phyloP scores from a whole-genome alignment of 2,888 invertebrate genomes.

The Globia sparganii region DNA sequence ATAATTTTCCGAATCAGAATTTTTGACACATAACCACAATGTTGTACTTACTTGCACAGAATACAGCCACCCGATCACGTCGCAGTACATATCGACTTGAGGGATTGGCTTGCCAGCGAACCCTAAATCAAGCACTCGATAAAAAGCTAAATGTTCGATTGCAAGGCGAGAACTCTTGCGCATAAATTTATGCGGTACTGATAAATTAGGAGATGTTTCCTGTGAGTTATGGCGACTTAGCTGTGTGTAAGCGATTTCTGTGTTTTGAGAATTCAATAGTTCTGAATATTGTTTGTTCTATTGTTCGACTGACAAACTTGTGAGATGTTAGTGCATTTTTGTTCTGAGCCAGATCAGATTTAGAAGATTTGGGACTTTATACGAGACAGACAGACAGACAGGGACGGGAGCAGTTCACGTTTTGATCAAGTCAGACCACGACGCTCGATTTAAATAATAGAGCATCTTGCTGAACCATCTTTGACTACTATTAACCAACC shows the following conservation, averaged over 20 bases:
- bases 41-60: constrained; percentile 69
- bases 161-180: constrained; percentile 83
- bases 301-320: constrained; percentile 7
- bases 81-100: constrained; percentile 86
- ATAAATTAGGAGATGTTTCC: constrained; percentile 85
- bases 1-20: neutral
- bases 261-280: constrained; percentile 39
- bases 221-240: constrained; percentile 81
- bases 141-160: constrained; percentile 90
- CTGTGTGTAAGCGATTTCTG: constrained; percentile 48
- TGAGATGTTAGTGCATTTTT: neutral
- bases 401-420: too few relatives aligned
- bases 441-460: too few relatives aligned
- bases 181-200: constrained; percentile 87
- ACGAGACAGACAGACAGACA: too few relatives aligned
- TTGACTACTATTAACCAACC: too few relatives aligned
- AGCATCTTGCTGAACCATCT: too few relatives aligned
- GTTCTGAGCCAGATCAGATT: neutral
- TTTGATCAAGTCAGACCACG: too few relatives aligned
- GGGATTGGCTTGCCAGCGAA: constrained; percentile 82
- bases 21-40: neutral
- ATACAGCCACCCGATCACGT: constrained; percentile 73
- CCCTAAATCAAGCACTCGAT: constrained; percentile 89
- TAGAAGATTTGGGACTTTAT: too few relatives aligned
- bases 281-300: constrained; percentile 17